A percentile compares a stretch with the other conserved stretches of the same genome.
phyloP scores from a whole-genome alignment of 1,140 invertebrate genomes.

The Helicoverpa armigera region DNA sequence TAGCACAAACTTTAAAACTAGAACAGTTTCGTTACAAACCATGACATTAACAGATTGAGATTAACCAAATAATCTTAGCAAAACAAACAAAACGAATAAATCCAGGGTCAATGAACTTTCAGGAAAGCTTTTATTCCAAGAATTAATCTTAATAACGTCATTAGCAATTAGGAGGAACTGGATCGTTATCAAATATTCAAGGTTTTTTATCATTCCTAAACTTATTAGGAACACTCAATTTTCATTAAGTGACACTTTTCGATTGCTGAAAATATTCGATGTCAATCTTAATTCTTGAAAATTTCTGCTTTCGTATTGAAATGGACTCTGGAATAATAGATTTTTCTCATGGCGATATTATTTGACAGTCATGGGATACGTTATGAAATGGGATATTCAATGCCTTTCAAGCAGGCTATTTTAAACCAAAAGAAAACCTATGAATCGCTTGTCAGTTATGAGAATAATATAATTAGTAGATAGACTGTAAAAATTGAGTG shows the following conservation, averaged over 20 bases:
- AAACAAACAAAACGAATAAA: slow-evolving; percentile 2
- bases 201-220: slow-evolving; percentile 1
- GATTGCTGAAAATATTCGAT: slow-evolving; percentile 6
- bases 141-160: slow-evolving; percentile 38
- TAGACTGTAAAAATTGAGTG: too few species aligned
- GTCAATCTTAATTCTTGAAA: slow-evolving; percentile 31
- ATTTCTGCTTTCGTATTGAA: too few species aligned
- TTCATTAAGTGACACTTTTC: slow-evolving; percentile 26
- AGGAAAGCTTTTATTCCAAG: background rate
- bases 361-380: too few species aligned
- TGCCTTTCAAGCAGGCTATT: background rate
- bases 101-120: slow-evolving; percentile 1
- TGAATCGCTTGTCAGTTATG: background rate
- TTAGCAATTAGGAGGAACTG: slow-evolving; percentile 25
- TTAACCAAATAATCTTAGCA: slow-evolving; percentile 7
- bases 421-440: background rate
- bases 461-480: too few species aligned
- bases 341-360: too few species aligned
- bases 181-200: slow-evolving; percentile 38
- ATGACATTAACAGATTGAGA: background rate
- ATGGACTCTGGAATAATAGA: too few species aligned
- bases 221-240: slow-evolving; percentile 31
- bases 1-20: background rate
- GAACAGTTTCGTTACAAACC: background rate
- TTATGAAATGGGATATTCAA: too few species aligned